These are phyloP conservation scores for rat (Rattus norvegicus) DNA, from an alignment of 2,113 vertebrate species.

Conservation along the genomic window GRCr8 NC_086023.1:165640501-165641000, in stretches of 20 bases:
- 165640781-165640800: neutral
- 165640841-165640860: neutral
- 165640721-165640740: neutral
- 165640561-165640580: neutral
- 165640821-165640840: neutral
- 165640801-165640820: neutral
- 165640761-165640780: neutral
- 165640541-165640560: rapidly evolving
- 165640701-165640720: neutral
- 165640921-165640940: too few species aligned
- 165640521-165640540: neutral
- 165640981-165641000: rapidly evolving
- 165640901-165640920: too few species aligned
- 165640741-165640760: neutral
- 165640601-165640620: neutral
- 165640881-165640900: too few species aligned
- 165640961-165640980: too few species aligned
- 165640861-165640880: neutral
- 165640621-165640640: too few species aligned
- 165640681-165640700: too few species aligned
- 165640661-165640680: neutral
- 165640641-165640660: neutral
- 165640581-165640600: neutral
- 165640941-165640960: too few species aligned
- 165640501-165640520: neutral